Evolutionary conservation across 2,888 invertebrate genomes (phyloP).

Genomic region (Campoletis raptor): DNA sequence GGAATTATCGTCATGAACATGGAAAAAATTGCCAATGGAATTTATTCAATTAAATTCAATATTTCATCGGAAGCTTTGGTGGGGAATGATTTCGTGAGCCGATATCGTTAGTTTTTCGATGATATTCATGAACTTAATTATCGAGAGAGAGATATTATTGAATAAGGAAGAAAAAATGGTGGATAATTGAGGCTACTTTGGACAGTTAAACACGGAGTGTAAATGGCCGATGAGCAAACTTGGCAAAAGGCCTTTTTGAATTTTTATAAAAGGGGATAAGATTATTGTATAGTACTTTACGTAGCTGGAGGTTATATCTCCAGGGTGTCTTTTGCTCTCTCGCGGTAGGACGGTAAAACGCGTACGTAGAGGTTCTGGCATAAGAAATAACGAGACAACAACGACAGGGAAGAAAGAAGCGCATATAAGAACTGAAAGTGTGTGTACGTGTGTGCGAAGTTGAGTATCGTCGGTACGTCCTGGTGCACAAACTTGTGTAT

Average conservation of each 20-base stretch:
- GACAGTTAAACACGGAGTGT: not conserved
- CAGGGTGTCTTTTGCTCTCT: constrained; percentile 51
- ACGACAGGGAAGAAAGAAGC: constrained; percentile 26
- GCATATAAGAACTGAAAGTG: constrained; percentile 19
- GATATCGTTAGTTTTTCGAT: not conserved
- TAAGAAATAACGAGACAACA: constrained; percentile 33
- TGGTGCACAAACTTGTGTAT: constrained; percentile 33
- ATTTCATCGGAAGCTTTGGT: not conserved
- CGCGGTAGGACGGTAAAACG: constrained; percentile 19
- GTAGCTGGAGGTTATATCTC: constrained; percentile 46
- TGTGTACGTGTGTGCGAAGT: constrained; percentile 22
- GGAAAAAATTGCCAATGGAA: not conserved
- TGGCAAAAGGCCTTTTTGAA: not conserved
- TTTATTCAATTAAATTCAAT: not conserved
- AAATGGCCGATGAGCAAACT: constrained; percentile 9
- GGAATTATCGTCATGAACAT: not conserved
- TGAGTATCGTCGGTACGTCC: constrained; percentile 15
- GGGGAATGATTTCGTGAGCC: not conserved
- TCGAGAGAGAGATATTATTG: not conserved
- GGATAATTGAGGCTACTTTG: not conserved
- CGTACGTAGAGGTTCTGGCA: constrained; percentile 32
- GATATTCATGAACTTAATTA: not conserved
- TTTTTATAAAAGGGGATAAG: not conserved
- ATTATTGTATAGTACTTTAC: constrained; percentile 23
- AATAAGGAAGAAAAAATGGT: not conserved